Base-by-base conservation (phyloP, 2,113 vertebrate genomes). In the Pygoscelis adeliae region DNA sequence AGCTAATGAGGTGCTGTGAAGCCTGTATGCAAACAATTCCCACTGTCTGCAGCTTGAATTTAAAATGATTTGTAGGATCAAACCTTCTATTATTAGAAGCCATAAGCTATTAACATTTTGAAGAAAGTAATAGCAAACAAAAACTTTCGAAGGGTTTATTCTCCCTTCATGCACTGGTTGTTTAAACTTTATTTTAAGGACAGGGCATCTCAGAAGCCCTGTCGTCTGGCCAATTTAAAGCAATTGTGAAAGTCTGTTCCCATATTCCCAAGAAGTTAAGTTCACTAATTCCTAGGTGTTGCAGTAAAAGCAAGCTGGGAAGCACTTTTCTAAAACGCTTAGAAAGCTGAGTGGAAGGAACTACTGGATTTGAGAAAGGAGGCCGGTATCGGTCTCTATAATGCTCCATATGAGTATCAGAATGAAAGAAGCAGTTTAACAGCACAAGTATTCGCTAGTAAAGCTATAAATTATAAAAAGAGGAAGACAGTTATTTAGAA, bases 111-210 rank as follows among this genome's bases (percentile, higher is more conserved):
- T 32, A 65, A 11, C 66, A 82, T 83, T 82, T 32, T 34, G 36
- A 79, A 92, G 46, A 76, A 86, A 89, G 40, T 11, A 55, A 62
- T 2, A 74, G 27, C 34, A 71, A 95, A 85, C 30, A 91, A 65
- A 80, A 83, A 3, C 12, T 84, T 87, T 26, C 2, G 5, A 84
- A 47, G 23, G 5, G 4, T 71, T 87, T 89, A 52, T 56, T 76
- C 23, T 89, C 32, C n/a, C 3, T 0, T 78, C 1, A 1, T n/a
- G 9, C 3, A 4, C 13, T 32, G 36, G 5, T 34, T 46, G 15
- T 61, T 90, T 72, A 72, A 72, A 72, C 4, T 34, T n/a, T 19
- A 1, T 62, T 63, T 59, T 55, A 83, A 78, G 40, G 70, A 72
- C 17, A 22, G n/a, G 5, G 29, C 26, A 83, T 21, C 16, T 86